A percentile compares a stretch with the other conserved stretches of the same genome.
Evolutionary conservation across 2,797 vertebrate genomes (phyloP).

Genomic region (Knipowitschia caucasica): DNA sequence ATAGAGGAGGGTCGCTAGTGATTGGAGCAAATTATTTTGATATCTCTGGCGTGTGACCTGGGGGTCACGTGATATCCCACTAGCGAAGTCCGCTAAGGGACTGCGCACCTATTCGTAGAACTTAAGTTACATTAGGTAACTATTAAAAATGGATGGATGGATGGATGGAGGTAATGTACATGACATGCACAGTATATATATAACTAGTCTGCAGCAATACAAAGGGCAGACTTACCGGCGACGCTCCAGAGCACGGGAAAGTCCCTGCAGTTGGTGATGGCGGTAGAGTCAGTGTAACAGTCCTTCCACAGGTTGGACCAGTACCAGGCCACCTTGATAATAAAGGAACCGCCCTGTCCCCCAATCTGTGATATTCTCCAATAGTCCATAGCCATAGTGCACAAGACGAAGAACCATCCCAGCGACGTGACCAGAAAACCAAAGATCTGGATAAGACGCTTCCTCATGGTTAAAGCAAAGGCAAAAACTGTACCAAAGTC

Average conservation of each 20-base stretch:
- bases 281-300: conserved; percentile 70
- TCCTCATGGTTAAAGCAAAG: conserved; percentile 59
- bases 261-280: conserved; percentile 69
- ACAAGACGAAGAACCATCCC: conserved; percentile 76
- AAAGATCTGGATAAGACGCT: conserved; percentile 68
- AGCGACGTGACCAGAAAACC: conserved; percentile 72
- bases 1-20: too few relatives aligned
- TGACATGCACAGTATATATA: not conserved
- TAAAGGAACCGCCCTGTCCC: conserved; percentile 73
- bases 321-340: conserved; percentile 77
- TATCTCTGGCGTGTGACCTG: too few relatives aligned
- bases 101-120: too few relatives aligned
- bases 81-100: too few relatives aligned
- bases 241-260: conserved; percentile 72
- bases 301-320: conserved; percentile 80
- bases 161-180: too few relatives aligned
- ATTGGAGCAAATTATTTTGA: too few relatives aligned
- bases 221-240: conserved; percentile 47
- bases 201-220: not conserved
- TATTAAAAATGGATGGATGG: too few relatives aligned
- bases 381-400: conserved; percentile 74
- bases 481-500: not conserved
- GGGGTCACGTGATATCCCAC: too few relatives aligned
- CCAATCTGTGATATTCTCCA: conserved; percentile 71
- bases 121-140: too few relatives aligned